Conservation (phyloP, 2,113 vertebrate species). For the Chaetodon trifascialis region DNA sequence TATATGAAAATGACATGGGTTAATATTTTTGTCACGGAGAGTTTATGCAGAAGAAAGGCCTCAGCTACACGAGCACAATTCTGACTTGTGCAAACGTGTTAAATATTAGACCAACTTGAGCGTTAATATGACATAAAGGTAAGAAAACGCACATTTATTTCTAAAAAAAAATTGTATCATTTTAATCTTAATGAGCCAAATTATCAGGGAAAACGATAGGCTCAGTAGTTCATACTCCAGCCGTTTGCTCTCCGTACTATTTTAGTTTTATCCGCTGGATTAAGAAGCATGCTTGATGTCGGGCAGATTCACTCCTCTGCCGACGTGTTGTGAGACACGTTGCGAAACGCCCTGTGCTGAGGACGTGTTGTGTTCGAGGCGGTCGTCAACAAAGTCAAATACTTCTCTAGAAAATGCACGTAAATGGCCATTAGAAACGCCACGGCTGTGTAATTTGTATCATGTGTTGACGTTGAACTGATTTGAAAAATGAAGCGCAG, state of each 20-base stretch:
- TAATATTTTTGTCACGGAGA: not conserved
- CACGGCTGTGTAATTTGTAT: not conserved
- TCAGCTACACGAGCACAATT: not conserved
- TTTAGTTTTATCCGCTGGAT: not conserved
- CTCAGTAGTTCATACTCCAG: not conserved
- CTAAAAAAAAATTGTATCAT: too few species aligned
- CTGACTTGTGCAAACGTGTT: not conserved
- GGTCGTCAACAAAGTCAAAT: conserved; percentile 27
- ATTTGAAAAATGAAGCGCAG: not conserved
- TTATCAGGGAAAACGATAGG: not conserved
- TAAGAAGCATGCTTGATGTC: not conserved
- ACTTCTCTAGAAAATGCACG: not conserved
- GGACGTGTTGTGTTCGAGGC: conserved; percentile 46
- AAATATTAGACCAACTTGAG: not conserved
- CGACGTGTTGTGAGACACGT: conserved; percentile 74
- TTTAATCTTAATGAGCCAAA: not conserved
- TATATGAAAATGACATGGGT: not conserved
- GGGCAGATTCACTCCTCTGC: conserved; percentile 38
- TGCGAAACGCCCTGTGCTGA: conserved; percentile 60
- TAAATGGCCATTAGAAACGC: not conserved
- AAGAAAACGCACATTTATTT: not conserved
- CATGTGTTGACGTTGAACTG: not conserved
- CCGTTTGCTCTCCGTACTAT: not conserved
- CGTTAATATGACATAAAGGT: not conserved
- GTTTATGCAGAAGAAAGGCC: not conserved